Conservation (phyloP, 1,140 invertebrate species). For the Drosophila ironensis region DNA sequence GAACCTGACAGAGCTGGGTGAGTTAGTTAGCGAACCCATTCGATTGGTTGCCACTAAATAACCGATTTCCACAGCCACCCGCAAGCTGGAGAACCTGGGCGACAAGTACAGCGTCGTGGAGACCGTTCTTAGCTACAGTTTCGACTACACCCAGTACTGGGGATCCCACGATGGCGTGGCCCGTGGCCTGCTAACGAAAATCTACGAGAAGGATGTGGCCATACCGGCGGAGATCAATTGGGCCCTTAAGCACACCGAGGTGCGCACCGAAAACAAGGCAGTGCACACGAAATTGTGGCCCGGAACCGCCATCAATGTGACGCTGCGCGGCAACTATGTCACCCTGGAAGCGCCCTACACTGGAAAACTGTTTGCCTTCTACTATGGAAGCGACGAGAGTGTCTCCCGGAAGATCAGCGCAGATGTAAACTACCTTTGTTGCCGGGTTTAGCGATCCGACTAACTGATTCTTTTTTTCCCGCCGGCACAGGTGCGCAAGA, state of each 20-base stretch:
- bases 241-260: slow-evolving; percentile 85
- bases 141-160: slow-evolving; percentile 88
- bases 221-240: slow-evolving; percentile 85
- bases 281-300: slow-evolving; percentile 83
- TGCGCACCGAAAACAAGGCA: slow-evolving; percentile 83
- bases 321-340: slow-evolving; percentile 87
- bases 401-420: slow-evolving; percentile 71
- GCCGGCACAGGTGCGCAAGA: slow-evolving; percentile 85
- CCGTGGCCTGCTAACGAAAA: slow-evolving; percentile 87
- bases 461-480: neutral
- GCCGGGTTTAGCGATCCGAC: neutral
- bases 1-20: slow-evolving; percentile 83
- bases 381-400: slow-evolving; percentile 84
- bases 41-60: neutral
- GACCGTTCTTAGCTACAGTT: slow-evolving; percentile 87
- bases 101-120: slow-evolving; percentile 84
- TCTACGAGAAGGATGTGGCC: slow-evolving; percentile 85
- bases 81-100: slow-evolving; percentile 85
- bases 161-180: slow-evolving; percentile 89
- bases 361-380: slow-evolving; percentile 87
- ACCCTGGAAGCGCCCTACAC: slow-evolving; percentile 88
- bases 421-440: slow-evolving; percentile 34
- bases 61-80: slow-evolving; percentile 79
- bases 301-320: slow-evolving; percentile 90
- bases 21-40: neutral